Evolutionary conservation across 2,888 invertebrate species (phyloP).

Genomic region (Hypena proboscidalis): DNA sequence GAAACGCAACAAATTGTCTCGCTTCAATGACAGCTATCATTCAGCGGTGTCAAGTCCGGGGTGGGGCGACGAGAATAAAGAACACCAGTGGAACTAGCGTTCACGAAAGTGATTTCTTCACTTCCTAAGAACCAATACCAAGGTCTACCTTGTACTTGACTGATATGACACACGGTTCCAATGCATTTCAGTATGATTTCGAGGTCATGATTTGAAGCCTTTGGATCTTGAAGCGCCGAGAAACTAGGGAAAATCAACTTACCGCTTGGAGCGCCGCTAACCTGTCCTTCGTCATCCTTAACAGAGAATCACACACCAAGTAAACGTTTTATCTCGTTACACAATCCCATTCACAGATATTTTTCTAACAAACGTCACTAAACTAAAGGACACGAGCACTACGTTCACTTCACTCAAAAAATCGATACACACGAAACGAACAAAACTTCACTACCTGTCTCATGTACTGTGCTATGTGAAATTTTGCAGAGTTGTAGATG

Average conservation of each 20-base stretch:
- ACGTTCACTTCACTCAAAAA: constrained; percentile 89
- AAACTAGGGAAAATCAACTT: constrained; percentile 79
- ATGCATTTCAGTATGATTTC: constrained; percentile 68
- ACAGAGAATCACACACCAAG: constrained; percentile 88
- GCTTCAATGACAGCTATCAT: constrained; percentile 72
- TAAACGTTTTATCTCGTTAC: constrained; percentile 88
- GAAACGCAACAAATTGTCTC: constrained; percentile 69
- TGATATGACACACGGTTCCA: constrained; percentile 50
- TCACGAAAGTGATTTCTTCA: constrained; percentile 22
- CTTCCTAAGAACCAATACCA: constrained; percentile 19
- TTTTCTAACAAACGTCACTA: constrained; percentile 90
- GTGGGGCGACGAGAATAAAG: constrained; percentile 74
- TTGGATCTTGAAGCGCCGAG: constrained; percentile 68
- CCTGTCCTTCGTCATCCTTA: constrained; percentile 98
- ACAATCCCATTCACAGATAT: constrained; percentile 92
- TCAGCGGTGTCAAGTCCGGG: constrained; percentile 69
- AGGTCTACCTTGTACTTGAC: constrained; percentile 26
- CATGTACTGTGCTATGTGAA: constrained; percentile 58
- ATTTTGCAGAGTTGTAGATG: constrained; percentile 67
- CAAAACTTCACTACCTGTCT: constrained; percentile 85
- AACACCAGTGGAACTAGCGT: constrained; percentile 47
- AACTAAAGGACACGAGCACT: constrained; percentile 90
- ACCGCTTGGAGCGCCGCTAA: constrained; percentile 98
- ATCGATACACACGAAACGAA: constrained; percentile 91
- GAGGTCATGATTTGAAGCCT: constrained; percentile 74